These are phyloP conservation scores for Zosterops borbonicus DNA, from an alignment of 2,113 vertebrate genomes.

Conservation along the genomic window DNA sequence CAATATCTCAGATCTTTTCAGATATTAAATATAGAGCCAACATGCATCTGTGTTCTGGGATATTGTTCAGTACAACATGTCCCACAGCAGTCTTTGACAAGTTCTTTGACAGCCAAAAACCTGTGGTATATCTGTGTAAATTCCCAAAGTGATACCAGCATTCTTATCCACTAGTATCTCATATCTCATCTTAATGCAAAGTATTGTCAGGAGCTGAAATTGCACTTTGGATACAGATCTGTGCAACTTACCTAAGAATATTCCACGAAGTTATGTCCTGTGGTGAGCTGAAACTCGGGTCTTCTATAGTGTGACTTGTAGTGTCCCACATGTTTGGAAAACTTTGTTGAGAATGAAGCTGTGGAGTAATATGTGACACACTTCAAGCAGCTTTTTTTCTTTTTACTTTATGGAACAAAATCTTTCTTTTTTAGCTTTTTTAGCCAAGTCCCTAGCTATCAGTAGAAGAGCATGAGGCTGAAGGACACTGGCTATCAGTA, in stretches of 20 bases:
- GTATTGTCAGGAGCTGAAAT: not conserved
- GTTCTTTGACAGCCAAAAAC: not conserved
- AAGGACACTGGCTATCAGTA: not conserved
- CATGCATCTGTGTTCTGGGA: not conserved
- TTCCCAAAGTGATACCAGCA: not conserved
- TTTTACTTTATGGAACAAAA: not conserved
- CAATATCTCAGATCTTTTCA: not conserved
- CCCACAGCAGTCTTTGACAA: not conserved
- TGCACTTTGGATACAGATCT: not conserved
- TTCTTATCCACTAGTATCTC: not conserved
- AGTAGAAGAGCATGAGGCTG: not conserved
- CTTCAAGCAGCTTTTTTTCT: not conserved
- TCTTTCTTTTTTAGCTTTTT: not conserved
- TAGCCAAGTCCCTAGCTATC: not conserved
- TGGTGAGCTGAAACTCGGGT: not conserved
- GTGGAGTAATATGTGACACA: not conserved
- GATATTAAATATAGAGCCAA: not conserved
- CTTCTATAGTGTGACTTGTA: not conserved
- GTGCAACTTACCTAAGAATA: not conserved
- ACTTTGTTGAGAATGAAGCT: not conserved
- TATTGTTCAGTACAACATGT: not conserved
- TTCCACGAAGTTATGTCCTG: not conserved
- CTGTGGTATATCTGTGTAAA: not conserved
- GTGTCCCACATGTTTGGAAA: not conserved
- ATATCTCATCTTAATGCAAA: not conserved